phyloP scores from a whole-genome alignment of 2,888 invertebrate species.

The Mythimna albipuncta region DNA sequence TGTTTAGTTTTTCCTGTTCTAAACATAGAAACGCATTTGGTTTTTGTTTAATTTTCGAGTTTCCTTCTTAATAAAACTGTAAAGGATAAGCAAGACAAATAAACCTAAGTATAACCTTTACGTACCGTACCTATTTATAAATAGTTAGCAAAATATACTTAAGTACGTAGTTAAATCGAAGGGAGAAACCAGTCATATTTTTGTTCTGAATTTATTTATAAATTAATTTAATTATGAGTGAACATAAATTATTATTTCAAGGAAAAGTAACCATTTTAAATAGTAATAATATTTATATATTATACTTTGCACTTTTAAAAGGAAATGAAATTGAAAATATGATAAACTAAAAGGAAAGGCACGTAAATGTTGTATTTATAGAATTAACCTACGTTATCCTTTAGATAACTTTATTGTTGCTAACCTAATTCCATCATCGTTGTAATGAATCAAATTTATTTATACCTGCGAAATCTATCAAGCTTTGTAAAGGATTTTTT shows the following conservation, averaged over 20 bases:
- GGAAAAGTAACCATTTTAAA: slow-evolving; percentile 16
- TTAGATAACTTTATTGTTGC: not conserved
- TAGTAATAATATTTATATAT: slow-evolving; percentile 11
- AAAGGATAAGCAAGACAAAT: not conserved
- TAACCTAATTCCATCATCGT: not conserved
- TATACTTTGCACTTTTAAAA: not conserved
- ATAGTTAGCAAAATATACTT: not conserved
- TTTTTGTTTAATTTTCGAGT: not conserved
- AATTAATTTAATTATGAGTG: not conserved
- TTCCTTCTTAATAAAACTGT: not conserved
- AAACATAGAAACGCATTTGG: too few species aligned
- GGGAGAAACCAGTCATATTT: not conserved
- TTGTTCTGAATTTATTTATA: not conserved
- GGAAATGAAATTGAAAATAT: slow-evolving; percentile 4
- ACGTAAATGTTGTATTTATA: not conserved
- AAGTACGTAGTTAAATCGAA: not conserved
- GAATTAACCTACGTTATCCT: not conserved
- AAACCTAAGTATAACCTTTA: not conserved
- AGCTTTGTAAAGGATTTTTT: too few species aligned
- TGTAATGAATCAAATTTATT: too few species aligned
- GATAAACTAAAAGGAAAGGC: not conserved
- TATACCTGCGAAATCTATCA: too few species aligned
- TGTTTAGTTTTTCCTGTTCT: too few species aligned
- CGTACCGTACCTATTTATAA: not conserved
- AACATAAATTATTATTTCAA: not conserved